Base-by-base conservation (phyloP, 1,140 invertebrate genomes). In the Macrostomum lignano region DNA sequence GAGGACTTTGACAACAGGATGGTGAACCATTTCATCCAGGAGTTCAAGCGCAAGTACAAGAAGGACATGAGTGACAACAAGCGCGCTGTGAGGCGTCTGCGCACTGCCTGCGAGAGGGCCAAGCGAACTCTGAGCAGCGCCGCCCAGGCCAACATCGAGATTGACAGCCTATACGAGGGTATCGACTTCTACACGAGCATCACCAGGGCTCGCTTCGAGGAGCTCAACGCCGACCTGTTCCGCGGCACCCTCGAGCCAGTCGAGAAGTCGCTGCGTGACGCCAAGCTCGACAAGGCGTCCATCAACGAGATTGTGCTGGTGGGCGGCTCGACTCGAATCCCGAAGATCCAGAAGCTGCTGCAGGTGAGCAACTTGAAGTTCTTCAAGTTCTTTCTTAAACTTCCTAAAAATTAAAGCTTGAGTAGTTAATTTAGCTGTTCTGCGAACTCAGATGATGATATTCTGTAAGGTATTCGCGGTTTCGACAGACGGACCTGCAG, bases 1-100 rank as follows among this genome's bases (percentile, higher is more conserved):
- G 86, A 94, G 65, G 84, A 94, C 63, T 94, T 94, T 53, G 84
- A 94, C 65, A 79, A 93, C 54, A 66, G 81, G 42, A 81, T 93
- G 1, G 88, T 93, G 77, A 81, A 93, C 45, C 77, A 94, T 54
- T 93, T 94, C 25, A 28, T 38, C 2, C 10, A 37, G n/a, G 41
- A 46, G 31, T 52, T 52, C 24, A 38, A 46, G 26, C 21, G 36
- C 7, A 47, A 49, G 21, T 24, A 38, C 31, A 41, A 40, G 21
- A 49, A 40, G 19, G 31, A 42, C 21, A 13, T 34, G 7, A 14
- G 37, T 13, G 9, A 13, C n/a, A 24, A 40, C 20, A 9, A 3
- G 5, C 13, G 19, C 17, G 81, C 84, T 44, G 76, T 91, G 3
- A 81, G 91, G 60, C 91, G 91, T 59, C 64, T 94, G 39, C 68